phyloP scores from a whole-genome alignment of 2,113 vertebrate species.

The Pseudonaja textilis region DNA sequence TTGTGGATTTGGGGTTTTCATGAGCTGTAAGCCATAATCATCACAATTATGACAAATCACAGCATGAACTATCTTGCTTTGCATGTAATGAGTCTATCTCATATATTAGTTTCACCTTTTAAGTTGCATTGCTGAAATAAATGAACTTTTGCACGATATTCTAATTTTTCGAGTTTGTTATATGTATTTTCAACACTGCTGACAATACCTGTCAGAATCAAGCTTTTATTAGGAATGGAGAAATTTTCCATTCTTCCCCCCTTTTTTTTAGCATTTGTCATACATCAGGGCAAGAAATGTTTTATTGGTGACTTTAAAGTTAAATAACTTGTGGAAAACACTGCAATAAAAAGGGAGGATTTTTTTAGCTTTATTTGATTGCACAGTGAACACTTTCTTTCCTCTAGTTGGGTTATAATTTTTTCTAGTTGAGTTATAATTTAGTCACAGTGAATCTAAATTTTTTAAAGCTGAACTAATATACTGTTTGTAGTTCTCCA shows the following conservation, averaged over 20 bases:
- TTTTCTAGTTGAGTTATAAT: not conserved
- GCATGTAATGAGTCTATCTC: too few species aligned
- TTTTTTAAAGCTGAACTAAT: not conserved
- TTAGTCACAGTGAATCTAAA: not conserved
- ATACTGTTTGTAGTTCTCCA: not conserved
- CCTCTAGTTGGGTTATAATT: not conserved
- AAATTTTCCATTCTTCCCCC: slow-evolving; percentile 7
- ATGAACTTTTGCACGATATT: too few species aligned
- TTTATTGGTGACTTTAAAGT: slow-evolving; percentile 4
- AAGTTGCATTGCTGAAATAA: too few species aligned
- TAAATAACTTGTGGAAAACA: not conserved
- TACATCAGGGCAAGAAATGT: slow-evolving; percentile 3
- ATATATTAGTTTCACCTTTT: too few species aligned
- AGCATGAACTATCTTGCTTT: too few species aligned
- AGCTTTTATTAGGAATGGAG: not conserved
- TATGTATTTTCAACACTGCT: not conserved
- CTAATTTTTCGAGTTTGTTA: too few species aligned
- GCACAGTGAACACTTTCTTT: not conserved
- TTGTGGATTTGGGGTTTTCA: too few species aligned
- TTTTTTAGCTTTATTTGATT: slow-evolving; percentile 1
- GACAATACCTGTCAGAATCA: not conserved
- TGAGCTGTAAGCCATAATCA: too few species aligned
- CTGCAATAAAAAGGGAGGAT: not conserved
- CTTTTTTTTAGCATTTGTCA: not conserved
- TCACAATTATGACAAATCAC: too few species aligned